Evolutionary conservation across 2,888 invertebrate species (phyloP), one percentile per base, ranked within the genome.

Genomic region (Cantharis lateralis): DNA sequence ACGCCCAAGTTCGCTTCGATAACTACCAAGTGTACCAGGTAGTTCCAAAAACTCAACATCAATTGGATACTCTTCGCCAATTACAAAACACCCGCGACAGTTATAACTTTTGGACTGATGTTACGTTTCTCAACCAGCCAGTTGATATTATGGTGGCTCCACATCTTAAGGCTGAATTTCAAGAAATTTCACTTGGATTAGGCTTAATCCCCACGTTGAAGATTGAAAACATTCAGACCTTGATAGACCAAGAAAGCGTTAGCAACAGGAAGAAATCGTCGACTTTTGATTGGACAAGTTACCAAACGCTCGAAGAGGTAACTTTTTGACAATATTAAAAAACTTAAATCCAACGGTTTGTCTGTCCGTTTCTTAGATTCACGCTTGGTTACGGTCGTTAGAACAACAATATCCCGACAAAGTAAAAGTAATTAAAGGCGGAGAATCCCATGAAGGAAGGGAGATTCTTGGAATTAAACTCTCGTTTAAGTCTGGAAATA

Each of bases 141-240:
- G 89, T 85, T 1, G 84, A 91, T 70, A 86, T 93, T 2, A 92
- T 93, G 92, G 91, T 94, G 0, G 87, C 90, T 11, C 93, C 93
- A 0, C 86, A 88, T 9, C 87, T 89, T 32, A 83, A 89, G 26
- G 71, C 71, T 0, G 86, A 89, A 0, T 91, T 93, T 80, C 84
- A 88, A 71, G 81, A 87, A 61, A 83, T 89, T 0, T 85, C 91
- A 70, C 83, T 87, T 1, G 69, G 84, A 0, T 84, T 86, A 71
- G 86, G 87, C 1, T 85, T 92, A 3, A 79, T 88, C 18, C 86
- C 85, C 61, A 84, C 89, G 77, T 80, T 91, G 0, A 86, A 89
- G 71, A 90, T 93, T 74, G 85, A 90, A 1, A 89, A 94, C 87
- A 91, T 94, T 0, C 93, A 94, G 87, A 85, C 87, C 20, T 10